These are phyloP conservation scores for Exaiptasia diaphana DNA, from an alignment of 64 coral and sea anemone genomes.

Conservation along the genomic window DNA sequence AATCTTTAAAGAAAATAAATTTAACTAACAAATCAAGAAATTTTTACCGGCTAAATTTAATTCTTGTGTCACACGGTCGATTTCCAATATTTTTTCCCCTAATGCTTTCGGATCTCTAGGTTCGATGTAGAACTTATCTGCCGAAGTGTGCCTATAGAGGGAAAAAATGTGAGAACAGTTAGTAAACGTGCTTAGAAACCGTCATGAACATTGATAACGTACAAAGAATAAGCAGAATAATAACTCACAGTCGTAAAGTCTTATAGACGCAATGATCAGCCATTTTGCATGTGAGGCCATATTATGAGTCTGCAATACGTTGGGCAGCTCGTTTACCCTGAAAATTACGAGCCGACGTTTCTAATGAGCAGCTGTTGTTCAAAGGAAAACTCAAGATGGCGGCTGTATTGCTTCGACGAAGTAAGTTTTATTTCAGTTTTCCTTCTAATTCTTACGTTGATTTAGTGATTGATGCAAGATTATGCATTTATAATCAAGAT, in stretches of 20 bases:
- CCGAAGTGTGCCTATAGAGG: conserved; percentile 72
- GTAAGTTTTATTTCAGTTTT: background rate
- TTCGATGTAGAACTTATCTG: conserved; percentile 95
- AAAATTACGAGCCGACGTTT: background rate
- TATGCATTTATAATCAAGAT: too few relatives aligned
- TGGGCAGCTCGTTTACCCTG: background rate
- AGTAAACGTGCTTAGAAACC: too few relatives aligned
- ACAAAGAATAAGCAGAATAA: background rate
- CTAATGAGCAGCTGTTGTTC: background rate
- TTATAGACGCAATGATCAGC: conserved; percentile 48
- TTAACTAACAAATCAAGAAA: too few relatives aligned
- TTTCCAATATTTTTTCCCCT: conserved; percentile 82
- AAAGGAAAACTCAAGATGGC: conserved; percentile 25
- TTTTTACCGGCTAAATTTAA: conserved; percentile 74
- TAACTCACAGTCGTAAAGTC: conserved; percentile 61
- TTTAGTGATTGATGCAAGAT: background rate
- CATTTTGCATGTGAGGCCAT: conserved; percentile 55
- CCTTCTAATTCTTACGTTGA: background rate
- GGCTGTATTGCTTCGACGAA: background rate
- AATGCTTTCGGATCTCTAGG: conserved; percentile 70
- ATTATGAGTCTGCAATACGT: background rate
- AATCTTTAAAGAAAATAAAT: too few relatives aligned
- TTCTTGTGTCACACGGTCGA: conserved; percentile 93
- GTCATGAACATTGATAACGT: too few relatives aligned
- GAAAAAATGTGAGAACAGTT: background rate